Conservation (phyloP, 2,113 vertebrate genomes). For the Crotalus helleri region DNA sequence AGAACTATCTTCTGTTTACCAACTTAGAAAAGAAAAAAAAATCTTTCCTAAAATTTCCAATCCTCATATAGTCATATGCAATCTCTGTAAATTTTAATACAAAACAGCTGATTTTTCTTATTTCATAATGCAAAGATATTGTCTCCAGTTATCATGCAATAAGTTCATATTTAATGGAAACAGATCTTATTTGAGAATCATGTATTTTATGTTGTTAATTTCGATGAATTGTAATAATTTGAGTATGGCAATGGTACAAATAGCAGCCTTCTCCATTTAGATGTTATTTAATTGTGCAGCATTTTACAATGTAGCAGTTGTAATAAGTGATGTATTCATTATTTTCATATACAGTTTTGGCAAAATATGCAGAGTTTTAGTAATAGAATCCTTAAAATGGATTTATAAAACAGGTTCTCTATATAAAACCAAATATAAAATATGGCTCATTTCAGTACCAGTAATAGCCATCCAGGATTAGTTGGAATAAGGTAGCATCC, state of each 20-base stretch:
- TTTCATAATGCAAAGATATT: constrained; percentile 60
- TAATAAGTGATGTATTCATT: constrained; percentile 38
- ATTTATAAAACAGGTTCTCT: constrained; percentile 34
- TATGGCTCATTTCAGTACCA: constrained; percentile 15
- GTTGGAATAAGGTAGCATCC: background rate
- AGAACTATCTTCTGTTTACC: constrained; percentile 24
- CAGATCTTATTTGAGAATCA: constrained; percentile 40
- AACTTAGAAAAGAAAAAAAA: constrained; percentile 26
- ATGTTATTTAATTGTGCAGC: constrained; percentile 35
- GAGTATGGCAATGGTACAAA: constrained; percentile 43
- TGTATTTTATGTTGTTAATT: constrained; percentile 55
- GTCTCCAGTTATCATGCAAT: constrained; percentile 70
- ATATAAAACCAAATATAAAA: constrained; percentile 28
- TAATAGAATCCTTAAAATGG: constrained; percentile 14
- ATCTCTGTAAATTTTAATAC: constrained; percentile 51
- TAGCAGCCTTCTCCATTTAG: constrained; percentile 34
- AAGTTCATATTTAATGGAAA: constrained; percentile 65
- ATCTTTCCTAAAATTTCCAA: constrained; percentile 27
- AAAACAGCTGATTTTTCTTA: constrained; percentile 59
- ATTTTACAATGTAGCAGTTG: constrained; percentile 17
- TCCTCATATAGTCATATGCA: constrained; percentile 51
- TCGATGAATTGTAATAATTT: constrained; percentile 50
- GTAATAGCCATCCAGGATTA: background rate
- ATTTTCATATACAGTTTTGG: constrained; percentile 58
- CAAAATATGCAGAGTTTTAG: constrained; percentile 35